Base-by-base conservation (phyloP, 2,113 vertebrate genomes). In the Nyctibius bracteatus region DNA sequence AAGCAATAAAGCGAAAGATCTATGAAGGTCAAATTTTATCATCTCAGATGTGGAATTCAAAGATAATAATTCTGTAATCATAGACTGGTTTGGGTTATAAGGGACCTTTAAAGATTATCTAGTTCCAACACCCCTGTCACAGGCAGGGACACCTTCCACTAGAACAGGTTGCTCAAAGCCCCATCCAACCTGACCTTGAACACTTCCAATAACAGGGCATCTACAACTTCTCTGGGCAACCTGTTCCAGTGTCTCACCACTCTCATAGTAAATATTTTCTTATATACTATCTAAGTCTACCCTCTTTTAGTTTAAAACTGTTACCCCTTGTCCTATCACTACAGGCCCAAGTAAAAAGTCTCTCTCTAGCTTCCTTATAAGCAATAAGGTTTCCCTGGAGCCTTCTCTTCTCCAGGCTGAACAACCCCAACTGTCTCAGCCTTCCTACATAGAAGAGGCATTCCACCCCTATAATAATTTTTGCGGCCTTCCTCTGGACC, bases 71-170 rank as follows among this genome's bases (percentile, higher is more conserved):
- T 73, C 59, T 39, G 6, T 24, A 51, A 55, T 52, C 24, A 31
- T 44, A n/a, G 8, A 71, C 55, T 25, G 9, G 8, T 31, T 79
- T 74, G 20, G 4, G 8, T 74, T 71, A 41, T 37, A 47, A 28
- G 11, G 7, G 3, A 22, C 14, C 5, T 57, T 57, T 81, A 62
- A 51, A 68, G 15, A 58, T 41, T 1, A 6, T 20, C 12, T 30
- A 63, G 19, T 58, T 72, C 47, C 31, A 58, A 4, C 1, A 9
- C 1, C 12, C 10, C n/a, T 72, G 25, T 4, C 43, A 33, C 19
- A 3, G 5, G 1, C 12, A 52, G 12, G 5, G 16, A 46, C 12
- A 28, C 0, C 4, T 81, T 68, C 3, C 14, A 31, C 7, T 15
- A 55, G 10, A 68, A 6, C 3, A 47, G 12, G 10, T 55, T 81